Conservation (phyloP, 37 sponge, comb jelly and placozoan species). For the Agelas oroides region DNA sequence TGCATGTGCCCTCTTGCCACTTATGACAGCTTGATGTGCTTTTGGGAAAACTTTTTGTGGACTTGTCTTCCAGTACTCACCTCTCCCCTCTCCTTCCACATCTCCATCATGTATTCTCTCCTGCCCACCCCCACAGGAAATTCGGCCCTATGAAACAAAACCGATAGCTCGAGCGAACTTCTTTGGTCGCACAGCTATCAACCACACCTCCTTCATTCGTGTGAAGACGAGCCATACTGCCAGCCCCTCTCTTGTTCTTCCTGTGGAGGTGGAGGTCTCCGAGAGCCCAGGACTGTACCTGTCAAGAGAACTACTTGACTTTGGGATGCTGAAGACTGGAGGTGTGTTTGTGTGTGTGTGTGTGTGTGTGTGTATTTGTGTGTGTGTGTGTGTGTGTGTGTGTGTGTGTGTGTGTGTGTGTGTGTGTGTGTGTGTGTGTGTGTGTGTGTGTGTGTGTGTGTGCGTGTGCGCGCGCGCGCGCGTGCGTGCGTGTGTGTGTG, state of each 20-base stretch:
- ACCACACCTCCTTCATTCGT: slow-evolving; percentile 86
- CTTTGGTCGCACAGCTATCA: slow-evolving; percentile 50
- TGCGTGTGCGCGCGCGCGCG: too few species aligned
- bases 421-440: too few species aligned
- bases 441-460: not conserved
- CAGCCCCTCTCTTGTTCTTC: slow-evolving; percentile 67
- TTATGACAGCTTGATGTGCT: too few species aligned
- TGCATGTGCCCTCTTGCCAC: too few species aligned
- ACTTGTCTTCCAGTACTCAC: not conserved
- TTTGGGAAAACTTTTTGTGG: too few species aligned
- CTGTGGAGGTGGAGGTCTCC: slow-evolving; percentile 86
- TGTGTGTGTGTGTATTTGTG: not conserved
- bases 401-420: not conserved
- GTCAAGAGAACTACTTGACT: slow-evolving; percentile 66
- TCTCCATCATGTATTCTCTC: not conserved
- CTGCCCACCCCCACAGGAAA: slow-evolving; percentile 51
- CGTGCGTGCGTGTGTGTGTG: too few species aligned
- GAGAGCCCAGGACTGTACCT: slow-evolving; percentile 39
- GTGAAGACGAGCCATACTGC: slow-evolving; percentile 63
- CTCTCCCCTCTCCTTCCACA: too few species aligned
- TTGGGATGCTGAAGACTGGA: slow-evolving; percentile 59
- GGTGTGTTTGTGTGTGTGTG: slow-evolving; percentile 40
- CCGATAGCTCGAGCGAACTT: slow-evolving; percentile 74
- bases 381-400: not conserved
- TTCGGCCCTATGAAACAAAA: slow-evolving; percentile 87